Evolutionary conservation across 2,113 vertebrate species (phyloP).

Genomic region (Balaenoptera acutorostrata): DNA sequence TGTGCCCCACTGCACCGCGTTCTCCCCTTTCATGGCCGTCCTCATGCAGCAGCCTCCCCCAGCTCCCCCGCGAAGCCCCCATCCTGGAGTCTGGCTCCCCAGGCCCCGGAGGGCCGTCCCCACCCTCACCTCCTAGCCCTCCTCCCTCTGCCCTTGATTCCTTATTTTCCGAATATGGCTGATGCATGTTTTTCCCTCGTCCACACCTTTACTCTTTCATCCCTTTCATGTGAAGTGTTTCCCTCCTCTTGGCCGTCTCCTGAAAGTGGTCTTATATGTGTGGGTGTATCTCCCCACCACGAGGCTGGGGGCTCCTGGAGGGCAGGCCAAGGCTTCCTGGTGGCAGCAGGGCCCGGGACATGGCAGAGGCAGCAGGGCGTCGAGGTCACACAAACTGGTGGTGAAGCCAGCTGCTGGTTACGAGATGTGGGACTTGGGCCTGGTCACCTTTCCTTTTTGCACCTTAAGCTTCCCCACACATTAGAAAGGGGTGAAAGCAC

Average conservation of each 20-base stretch:
- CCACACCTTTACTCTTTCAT: too few species aligned
- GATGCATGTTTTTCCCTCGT: background rate
- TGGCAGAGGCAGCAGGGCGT: background rate
- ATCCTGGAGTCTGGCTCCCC: background rate
- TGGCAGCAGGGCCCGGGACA: background rate
- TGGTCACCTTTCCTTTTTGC: background rate
- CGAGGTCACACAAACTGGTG: background rate
- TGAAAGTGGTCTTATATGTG: background rate
- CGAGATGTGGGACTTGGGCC: background rate
- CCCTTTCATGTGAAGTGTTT: background rate
- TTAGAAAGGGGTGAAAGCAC: background rate
- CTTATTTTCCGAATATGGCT: background rate
- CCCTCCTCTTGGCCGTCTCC: background rate
- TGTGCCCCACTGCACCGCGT: fast-evolving
- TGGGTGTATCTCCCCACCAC: too few species aligned
- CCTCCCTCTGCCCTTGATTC: background rate
- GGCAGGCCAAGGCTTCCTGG: background rate
- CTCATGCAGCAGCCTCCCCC: background rate
- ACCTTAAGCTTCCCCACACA: background rate
- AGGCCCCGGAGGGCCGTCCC: too few species aligned
- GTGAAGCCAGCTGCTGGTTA: background rate
- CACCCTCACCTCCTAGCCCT: background rate
- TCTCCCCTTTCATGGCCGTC: background rate
- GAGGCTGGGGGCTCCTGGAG: background rate
- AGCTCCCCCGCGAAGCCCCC: fast-evolving